Percentiles rank a stretch among this genome's conserved stretches.
Evolutionary conservation across 1,140 invertebrate species (phyloP).

Genomic region (Orchesella cincta): DNA sequence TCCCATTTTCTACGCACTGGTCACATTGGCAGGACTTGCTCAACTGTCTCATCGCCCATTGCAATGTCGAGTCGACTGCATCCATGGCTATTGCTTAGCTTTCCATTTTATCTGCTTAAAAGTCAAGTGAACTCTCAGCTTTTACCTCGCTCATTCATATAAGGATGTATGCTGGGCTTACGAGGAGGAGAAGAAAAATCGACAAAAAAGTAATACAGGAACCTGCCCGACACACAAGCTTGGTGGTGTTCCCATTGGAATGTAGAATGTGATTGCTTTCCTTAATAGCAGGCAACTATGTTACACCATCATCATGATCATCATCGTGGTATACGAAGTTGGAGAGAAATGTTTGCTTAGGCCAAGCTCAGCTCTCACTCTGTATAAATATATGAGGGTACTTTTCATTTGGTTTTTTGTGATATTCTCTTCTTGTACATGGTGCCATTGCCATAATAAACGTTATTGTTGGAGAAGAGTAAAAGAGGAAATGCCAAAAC

Average conservation of each 20-base stretch:
- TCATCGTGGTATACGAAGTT: background rate
- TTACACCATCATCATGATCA: background rate
- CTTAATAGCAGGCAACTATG: background rate
- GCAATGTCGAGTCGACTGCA: no score
- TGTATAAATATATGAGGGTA: background rate
- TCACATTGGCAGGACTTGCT: no score
- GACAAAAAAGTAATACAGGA: background rate
- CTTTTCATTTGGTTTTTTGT: background rate
- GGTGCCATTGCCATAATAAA: slow-evolving; percentile 40
- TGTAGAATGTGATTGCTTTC: background rate
- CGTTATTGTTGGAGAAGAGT: slow-evolving; percentile 25
- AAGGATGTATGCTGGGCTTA: background rate
- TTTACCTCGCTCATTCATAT: no score
- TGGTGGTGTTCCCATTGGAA: background rate
- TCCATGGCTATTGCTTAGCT: no score
- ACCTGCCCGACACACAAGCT: background rate
- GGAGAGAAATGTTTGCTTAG: background rate
- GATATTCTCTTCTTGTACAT: slow-evolving; percentile 14
- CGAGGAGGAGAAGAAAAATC: background rate
- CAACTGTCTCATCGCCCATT: no score
- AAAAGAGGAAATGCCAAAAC: slow-evolving; percentile 1
- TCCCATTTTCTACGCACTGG: no score
- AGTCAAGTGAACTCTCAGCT: no score
- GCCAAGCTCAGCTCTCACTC: background rate
- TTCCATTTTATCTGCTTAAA: no score